phyloP scores from a whole-genome alignment of 2,113 vertebrate genomes.

The Passerina amoena region DNA sequence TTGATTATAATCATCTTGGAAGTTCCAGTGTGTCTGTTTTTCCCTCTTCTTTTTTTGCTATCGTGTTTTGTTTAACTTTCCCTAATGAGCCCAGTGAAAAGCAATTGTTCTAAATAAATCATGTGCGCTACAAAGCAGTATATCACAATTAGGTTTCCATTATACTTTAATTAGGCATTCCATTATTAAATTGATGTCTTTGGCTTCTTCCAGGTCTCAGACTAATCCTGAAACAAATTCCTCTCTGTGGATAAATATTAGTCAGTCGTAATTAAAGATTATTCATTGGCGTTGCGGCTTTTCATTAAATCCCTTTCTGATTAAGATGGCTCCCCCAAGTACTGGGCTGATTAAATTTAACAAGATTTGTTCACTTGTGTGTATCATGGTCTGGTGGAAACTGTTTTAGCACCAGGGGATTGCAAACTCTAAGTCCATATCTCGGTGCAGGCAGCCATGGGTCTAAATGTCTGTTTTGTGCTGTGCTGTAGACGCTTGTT shows the following conservation, averaged over 20 bases:
- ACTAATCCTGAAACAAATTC: slow-evolving; percentile 76
- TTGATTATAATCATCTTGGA: slow-evolving; percentile 59
- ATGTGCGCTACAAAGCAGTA: slow-evolving; percentile 65
- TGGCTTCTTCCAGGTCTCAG: slow-evolving; percentile 69
- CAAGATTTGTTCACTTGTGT: slow-evolving; percentile 71
- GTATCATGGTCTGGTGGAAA: slow-evolving; percentile 62
- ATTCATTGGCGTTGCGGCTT: slow-evolving; percentile 64
- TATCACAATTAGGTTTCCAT: slow-evolving; percentile 77
- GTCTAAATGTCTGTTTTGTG: not conserved
- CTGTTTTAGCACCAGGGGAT: slow-evolving; percentile 51
- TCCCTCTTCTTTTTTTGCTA: slow-evolving; percentile 49
- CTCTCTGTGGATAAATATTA: slow-evolving; percentile 77
- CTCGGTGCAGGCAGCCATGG: not conserved
- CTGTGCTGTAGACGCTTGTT: not conserved
- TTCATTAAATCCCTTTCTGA: slow-evolving; percentile 77
- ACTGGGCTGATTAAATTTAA: slow-evolving; percentile 68
- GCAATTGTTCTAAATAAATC: slow-evolving; percentile 73
- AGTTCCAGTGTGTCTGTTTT: slow-evolving; percentile 46
- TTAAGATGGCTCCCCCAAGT: slow-evolving; percentile 71
- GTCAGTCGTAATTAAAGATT: slow-evolving; percentile 69
- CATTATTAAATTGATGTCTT: slow-evolving; percentile 75
- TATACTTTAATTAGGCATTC: slow-evolving; percentile 78
- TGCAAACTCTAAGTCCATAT: slow-evolving; percentile 19
- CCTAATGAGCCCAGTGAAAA: slow-evolving; percentile 69
- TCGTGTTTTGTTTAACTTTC: slow-evolving; percentile 68